These are phyloP conservation scores for Hemichromis elongatus DNA, from an alignment of 2,113 vertebrate species.

Conservation along the genomic window DNA sequence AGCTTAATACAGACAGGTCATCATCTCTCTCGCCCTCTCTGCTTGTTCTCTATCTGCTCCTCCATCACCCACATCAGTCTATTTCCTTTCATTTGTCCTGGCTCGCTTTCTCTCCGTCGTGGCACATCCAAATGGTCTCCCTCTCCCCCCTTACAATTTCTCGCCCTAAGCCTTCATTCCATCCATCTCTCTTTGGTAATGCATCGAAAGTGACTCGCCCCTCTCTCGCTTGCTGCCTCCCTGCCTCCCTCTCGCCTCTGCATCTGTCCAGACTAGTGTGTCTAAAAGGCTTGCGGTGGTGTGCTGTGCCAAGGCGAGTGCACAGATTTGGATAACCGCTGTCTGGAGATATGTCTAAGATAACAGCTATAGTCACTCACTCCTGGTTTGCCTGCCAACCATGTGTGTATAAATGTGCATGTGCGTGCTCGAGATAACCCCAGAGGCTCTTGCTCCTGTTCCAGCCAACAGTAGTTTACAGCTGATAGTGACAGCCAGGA, in stretches of 20 bases:
- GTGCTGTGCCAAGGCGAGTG: constrained; percentile 57
- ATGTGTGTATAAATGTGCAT: constrained; percentile 5
- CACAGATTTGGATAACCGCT: constrained; percentile 68
- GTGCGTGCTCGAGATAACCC: constrained; percentile 46
- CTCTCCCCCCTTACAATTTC: constrained; percentile 24
- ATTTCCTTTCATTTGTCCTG: constrained; percentile 39
- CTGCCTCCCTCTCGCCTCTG: constrained; percentile 4
- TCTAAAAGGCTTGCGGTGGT: constrained; percentile 55
- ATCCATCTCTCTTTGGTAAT: constrained; percentile 44
- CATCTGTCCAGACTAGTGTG: constrained; percentile 55
- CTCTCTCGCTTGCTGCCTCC: background rate
- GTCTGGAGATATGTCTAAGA: constrained; percentile 69
- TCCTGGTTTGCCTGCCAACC: constrained; percentile 35
- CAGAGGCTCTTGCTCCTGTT: constrained; percentile 40
- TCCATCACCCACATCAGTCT: constrained; percentile 34
- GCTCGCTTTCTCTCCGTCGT: constrained; percentile 14
- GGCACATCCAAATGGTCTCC: constrained; percentile 35
- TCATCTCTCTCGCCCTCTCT: constrained; percentile 14
- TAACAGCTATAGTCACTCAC: constrained; percentile 55
- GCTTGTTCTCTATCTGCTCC: constrained; percentile 16
- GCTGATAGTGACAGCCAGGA: constrained; percentile 51
- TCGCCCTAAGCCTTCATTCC: constrained; percentile 12
- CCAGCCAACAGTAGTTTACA: constrained; percentile 42
- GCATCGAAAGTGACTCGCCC: constrained; percentile 19
- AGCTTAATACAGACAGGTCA: constrained; percentile 29